phyloP scores from a whole-genome alignment of 2,888 invertebrate genomes.

The Pomacea canaliculata region DNA sequence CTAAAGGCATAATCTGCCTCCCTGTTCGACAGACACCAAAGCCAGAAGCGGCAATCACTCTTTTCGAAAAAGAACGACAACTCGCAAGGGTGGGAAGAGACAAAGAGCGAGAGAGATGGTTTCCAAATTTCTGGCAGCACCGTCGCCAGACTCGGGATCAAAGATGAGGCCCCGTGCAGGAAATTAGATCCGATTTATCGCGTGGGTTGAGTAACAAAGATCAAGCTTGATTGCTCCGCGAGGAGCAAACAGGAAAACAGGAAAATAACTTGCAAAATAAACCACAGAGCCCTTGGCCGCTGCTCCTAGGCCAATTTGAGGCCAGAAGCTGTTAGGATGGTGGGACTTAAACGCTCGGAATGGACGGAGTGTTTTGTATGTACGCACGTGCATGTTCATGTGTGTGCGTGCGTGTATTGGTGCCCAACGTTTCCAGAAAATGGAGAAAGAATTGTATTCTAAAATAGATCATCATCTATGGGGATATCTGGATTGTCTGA shows the following conservation, averaged over 20 bases:
- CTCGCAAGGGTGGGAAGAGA: background rate
- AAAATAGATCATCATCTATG: too few relatives aligned
- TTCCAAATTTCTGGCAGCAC: background rate
- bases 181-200: conserved; percentile 29
- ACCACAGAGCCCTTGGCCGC: conserved; percentile 11
- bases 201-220: conserved; percentile 19
- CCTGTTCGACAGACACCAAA: too few relatives aligned
- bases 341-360: background rate
- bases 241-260: conserved; percentile 15
- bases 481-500: too few relatives aligned
- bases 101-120: conserved; percentile 3
- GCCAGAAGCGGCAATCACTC: background rate
- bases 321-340: background rate
- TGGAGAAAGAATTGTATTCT: too few relatives aligned
- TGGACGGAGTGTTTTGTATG: background rate
- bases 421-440: too few relatives aligned
- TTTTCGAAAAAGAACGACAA: background rate
- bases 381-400: background rate
- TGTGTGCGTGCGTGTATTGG: too few relatives aligned
- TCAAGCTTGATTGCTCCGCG: conserved; percentile 14
- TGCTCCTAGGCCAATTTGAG: background rate
- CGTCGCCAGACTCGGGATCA: conserved; percentile 7
- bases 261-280: conserved; percentile 19
- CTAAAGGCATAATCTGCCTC: too few relatives aligned
- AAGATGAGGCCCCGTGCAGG: conserved; percentile 9